Conservation (phyloP, 2,797 vertebrate genomes). For the Scleropages formosus region DNA sequence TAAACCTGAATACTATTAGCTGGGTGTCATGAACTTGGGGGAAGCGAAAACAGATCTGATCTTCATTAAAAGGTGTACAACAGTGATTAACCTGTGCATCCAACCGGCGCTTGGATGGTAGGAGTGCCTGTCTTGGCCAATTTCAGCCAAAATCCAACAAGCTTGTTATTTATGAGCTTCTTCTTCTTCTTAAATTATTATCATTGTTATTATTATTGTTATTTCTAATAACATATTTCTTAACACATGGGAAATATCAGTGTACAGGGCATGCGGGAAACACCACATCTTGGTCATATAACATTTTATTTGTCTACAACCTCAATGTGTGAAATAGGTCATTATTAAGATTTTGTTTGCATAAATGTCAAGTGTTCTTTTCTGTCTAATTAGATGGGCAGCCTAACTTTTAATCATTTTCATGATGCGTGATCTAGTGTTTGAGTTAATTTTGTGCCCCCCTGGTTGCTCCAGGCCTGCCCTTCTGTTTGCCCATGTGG, state of each 20-base stretch:
- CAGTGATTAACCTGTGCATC: constrained; percentile 56
- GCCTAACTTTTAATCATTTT: constrained; percentile 3
- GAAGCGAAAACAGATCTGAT: constrained; percentile 51
- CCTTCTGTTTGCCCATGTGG: neutral
- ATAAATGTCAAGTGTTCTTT: constrained; percentile 42
- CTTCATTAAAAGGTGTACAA: constrained; percentile 58
- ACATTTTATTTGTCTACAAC: neutral
- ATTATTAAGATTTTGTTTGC: constrained; percentile 45
- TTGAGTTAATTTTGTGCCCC: neutral
- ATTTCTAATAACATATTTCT: neutral
- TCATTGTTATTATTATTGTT: neutral
- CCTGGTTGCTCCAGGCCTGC: neutral
- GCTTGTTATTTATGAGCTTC: too few species aligned
- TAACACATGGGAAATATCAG: too few species aligned
- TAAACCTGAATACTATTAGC: too few species aligned
- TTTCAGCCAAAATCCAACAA: too few species aligned
- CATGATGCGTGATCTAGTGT: constrained; percentile 10
- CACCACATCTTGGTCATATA: too few species aligned
- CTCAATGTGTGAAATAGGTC: constrained; percentile 25
- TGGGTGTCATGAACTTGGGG: too few species aligned
- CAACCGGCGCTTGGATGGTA: too few species aligned
- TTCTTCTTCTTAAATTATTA: too few species aligned
- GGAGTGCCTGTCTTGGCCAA: too few species aligned
- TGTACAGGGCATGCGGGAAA: neutral
- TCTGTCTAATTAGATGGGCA: constrained; percentile 16